Evolutionary conservation across 2,888 invertebrate species (phyloP).

Genomic region (Nipponacmea schrenckii): DNA sequence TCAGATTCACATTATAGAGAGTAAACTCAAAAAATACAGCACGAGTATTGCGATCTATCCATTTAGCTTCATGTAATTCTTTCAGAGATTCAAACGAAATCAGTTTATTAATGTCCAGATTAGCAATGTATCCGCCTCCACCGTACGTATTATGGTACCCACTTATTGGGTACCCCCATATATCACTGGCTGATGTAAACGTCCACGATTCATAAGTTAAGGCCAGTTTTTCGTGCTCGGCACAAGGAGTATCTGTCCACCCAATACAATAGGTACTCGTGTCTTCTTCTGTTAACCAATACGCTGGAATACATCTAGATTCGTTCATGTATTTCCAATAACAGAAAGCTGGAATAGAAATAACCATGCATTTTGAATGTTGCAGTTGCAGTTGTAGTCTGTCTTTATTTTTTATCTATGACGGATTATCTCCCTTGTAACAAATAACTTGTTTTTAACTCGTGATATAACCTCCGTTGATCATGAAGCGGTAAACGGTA

Average conservation of each 20-base stretch:
- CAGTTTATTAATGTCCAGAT: not conserved
- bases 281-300: slow-evolving; percentile 6
- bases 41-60: not conserved
- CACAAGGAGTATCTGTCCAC: not conserved
- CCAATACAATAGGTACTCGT: not conserved
- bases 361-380: not conserved
- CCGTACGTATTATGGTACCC: not conserved
- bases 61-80: not conserved
- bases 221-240: not conserved
- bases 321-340: not conserved
- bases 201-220: not conserved
- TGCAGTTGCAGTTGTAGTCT: not conserved
- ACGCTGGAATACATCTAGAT: slow-evolving; percentile 17
- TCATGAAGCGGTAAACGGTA: too few species aligned
- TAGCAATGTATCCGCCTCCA: not conserved
- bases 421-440: too few species aligned
- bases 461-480: too few species aligned
- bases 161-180: not conserved
- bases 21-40: not conserved
- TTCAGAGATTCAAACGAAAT: not conserved
- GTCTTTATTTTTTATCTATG: too few species aligned
- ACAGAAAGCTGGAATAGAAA: not conserved
- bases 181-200: not conserved
- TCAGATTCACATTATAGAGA: not conserved
- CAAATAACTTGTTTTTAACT: too few species aligned